Conservation (phyloP, 1,140 invertebrate species). For the Leptinotarsa undecemlineata region DNA sequence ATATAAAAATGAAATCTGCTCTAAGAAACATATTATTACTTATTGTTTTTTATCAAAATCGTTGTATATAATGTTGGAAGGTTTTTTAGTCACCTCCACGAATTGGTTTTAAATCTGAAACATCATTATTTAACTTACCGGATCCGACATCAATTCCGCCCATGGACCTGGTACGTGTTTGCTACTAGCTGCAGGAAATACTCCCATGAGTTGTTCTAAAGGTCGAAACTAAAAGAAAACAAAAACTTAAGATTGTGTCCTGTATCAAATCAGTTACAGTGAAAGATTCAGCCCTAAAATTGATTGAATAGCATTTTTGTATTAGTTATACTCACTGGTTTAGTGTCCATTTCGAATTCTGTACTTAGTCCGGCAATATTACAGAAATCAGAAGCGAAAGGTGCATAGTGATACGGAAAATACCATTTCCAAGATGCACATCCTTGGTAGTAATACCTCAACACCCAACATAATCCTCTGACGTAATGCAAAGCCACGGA, state of each 20-base stretch:
- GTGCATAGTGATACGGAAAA: slow-evolving; percentile 99
- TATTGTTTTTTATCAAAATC: no score
- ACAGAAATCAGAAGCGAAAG: slow-evolving; percentile 99
- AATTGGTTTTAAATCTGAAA: no score
- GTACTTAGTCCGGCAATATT: slow-evolving; percentile 86
- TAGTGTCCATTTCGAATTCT: slow-evolving; percentile 85
- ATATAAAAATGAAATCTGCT: no score
- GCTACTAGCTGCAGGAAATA: slow-evolving; percentile 96
- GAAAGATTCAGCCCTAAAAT: no score
- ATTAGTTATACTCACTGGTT: slow-evolving; percentile 70
- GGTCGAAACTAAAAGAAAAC: slow-evolving; percentile 80
- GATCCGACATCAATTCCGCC: slow-evolving; percentile 92
- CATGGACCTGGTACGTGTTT: slow-evolving; percentile 92
- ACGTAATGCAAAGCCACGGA: slow-evolving; percentile 94
- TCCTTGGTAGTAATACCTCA: slow-evolving; percentile 98
- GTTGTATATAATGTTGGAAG: no score
- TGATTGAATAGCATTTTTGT: background rate
- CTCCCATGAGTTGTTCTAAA: slow-evolving; percentile 98
- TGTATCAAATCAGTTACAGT: no score
- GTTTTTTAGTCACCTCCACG: no score
- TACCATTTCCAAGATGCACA: slow-evolving; percentile 99
- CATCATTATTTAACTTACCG: slow-evolving; percentile 63
- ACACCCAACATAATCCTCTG: slow-evolving; percentile 95
- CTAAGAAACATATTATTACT: no score
- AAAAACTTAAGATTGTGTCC: background rate